Evolutionary conservation across 2,113 vertebrate species (phyloP).

Genomic region (Gracilinanus agilis): DNA sequence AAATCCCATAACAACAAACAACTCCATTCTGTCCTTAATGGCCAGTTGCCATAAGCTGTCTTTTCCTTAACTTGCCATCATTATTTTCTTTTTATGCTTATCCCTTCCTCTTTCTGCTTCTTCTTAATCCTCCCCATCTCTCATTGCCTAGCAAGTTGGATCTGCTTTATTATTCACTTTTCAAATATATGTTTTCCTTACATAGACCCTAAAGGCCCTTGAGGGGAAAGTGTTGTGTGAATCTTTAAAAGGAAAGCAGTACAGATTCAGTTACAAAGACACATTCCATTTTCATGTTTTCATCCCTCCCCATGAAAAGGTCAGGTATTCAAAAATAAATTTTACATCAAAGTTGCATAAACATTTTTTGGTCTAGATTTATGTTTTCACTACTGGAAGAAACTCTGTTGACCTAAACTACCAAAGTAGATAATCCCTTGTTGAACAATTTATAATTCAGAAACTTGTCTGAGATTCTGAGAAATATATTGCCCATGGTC

Average conservation of each 20-base stretch:
- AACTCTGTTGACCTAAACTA: neutral
- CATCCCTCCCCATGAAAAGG: neutral
- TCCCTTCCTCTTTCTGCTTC: constrained; percentile 59
- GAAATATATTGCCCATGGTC: neutral
- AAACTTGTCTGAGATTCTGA: neutral
- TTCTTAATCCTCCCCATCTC: constrained; percentile 54
- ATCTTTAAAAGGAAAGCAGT: neutral
- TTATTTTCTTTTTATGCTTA: constrained; percentile 56
- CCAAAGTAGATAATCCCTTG: neutral
- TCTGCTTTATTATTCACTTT: constrained; percentile 40
- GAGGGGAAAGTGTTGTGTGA: neutral
- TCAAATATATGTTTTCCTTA: neutral
- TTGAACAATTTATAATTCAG: neutral
- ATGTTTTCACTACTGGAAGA: neutral
- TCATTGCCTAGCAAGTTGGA: constrained; percentile 12
- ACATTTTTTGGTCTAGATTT: neutral
- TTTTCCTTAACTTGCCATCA: constrained; percentile 64
- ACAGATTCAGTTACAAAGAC: neutral
- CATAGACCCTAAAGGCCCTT: neutral
- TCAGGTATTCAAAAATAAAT: neutral
- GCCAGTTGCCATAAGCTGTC: constrained; percentile 10
- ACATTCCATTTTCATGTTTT: neutral
- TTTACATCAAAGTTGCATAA: constrained; percentile 5
- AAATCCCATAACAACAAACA: neutral
- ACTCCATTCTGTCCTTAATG: neutral